Evolutionary conservation across 2,888 invertebrate genomes (phyloP), one percentile per base, ranked within the genome.

Genomic region (Mythimna albipuncta): DNA sequence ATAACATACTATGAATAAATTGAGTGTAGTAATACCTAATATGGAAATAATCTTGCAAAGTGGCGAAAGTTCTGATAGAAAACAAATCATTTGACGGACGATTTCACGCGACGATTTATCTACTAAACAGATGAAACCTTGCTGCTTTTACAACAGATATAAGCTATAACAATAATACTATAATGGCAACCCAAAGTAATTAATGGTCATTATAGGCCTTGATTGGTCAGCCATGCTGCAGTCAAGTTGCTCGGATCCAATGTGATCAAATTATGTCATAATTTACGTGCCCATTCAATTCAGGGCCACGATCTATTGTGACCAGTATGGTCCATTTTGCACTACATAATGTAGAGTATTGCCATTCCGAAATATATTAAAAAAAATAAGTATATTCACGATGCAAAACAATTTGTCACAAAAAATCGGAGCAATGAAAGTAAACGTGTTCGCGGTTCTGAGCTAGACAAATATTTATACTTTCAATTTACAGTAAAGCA

Each of bases 351-450:
- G 38, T 65, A 69, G 62, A 65, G 41, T 68, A 70, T 54, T 66
- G 68, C 57, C 65, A 70, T 52, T 69, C 35, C 41, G 50, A 66
- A 78, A 72, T 44, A 38, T 47, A 44, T 38, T 47, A 16, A 52
- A 65, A 63, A 65, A 65, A 63, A 65, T 59, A 4, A 52, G 19
- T 50, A 58, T 65, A 63, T 68, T 55, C n/a, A 68, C 44, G 26
- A 57, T 67, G 69, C 61, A 76, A 69, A 80, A 69, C 59, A 54
- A 69, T 81, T 68, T 64, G 63, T 59, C 58, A 77, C 69, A 79
- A 72, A 73, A 70, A 81, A 81, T 69, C 64, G 77, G 72, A 71
- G 75, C 63, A 77, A 84, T 69, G 85, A 84, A 85, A 85, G 85
- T 85, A 79, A 85, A 74, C 76, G 81, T 69, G 70, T 21, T 72